Conservation (phyloP, 2,888 invertebrate genomes). For the Julus scandinavius region DNA sequence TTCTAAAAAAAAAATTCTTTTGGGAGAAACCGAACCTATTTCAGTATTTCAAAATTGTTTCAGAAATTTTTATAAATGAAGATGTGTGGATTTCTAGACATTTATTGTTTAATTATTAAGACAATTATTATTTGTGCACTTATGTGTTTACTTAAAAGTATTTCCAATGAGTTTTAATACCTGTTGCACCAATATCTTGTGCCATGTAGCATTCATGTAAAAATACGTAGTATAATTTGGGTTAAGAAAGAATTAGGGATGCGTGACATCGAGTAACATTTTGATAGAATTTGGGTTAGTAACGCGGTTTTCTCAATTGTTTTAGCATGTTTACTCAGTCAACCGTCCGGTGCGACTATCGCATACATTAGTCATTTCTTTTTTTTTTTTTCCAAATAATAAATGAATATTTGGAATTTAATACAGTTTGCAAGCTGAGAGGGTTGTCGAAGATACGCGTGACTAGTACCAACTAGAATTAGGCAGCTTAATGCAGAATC, state of each 20-base stretch:
- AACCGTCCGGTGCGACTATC: background rate
- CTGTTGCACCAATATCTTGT: no score
- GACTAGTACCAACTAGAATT: background rate
- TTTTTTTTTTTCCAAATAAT: background rate
- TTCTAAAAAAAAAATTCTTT: no score
- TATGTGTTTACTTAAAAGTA: no score
- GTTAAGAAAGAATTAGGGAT: slow-evolving; percentile 8
- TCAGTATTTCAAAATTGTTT: no score
- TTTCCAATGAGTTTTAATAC: no score
- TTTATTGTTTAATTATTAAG: no score
- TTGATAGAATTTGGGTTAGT: slow-evolving; percentile 38
- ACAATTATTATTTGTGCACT: no score
- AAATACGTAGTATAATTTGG: background rate
- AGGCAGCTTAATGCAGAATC: background rate
- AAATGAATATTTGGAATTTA: background rate
- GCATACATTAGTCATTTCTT: background rate
- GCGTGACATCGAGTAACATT: background rate
- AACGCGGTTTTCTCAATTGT: slow-evolving; percentile 2
- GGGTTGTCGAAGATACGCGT: background rate
- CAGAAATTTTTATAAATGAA: no score
- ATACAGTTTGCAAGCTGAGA: background rate
- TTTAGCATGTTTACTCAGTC: background rate
- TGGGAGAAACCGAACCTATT: no score
- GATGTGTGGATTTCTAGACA: no score
- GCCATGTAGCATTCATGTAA: background rate